Base-by-base conservation (phyloP, 2,888 invertebrate species). In the Brassicogethes aeneus region DNA sequence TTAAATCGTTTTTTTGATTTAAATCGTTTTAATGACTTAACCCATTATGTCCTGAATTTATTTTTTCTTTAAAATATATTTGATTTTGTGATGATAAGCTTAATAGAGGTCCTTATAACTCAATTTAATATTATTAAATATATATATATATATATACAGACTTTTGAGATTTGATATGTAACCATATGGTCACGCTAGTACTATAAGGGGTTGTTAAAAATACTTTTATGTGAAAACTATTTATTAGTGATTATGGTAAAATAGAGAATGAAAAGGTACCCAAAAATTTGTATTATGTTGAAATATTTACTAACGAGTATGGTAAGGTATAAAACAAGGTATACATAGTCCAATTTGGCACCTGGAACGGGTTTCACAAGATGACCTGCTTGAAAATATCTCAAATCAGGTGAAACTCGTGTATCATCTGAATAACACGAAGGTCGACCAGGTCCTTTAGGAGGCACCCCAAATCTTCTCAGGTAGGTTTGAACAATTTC, bases 401-500 rank as follows among this genome's bases (percentile, higher is more conserved):
- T 15, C 5, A 42, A 29, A 34, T 39, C 39, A 30, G 30, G 39
- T 5, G 2, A 15, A 29, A 42, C 31, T 29, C 30, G 30, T 15
- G n/a, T 14, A 10, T 5, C 13, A 5, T 13, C 33, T 14, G 32
- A 17, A 34, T 14, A 39, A 15, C 12, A 16, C 17, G 15, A 30
- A 2, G 40, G 32, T 37, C 41, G 15, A 13, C 47, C 45, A 29
- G 16, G 30, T 12, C 33, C 36, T 44, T 47, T 49, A 8, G 39
- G 34, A 16, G 32, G 12, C 3, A 7, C 38, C 40, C 36, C 37
- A 39, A 31, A 49, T n/a, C 17, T 43, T 14, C 30, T 17, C 12
- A 47, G 39, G 39, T 47, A 47, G 34, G 13, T 34, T 17, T 43
- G 36, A 13, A 36, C 37, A 15, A 47, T 47, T 29, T 23, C 15